phyloP scores from a whole-genome alignment of 1,140 invertebrate species.

The Penaeus chinensis region DNA sequence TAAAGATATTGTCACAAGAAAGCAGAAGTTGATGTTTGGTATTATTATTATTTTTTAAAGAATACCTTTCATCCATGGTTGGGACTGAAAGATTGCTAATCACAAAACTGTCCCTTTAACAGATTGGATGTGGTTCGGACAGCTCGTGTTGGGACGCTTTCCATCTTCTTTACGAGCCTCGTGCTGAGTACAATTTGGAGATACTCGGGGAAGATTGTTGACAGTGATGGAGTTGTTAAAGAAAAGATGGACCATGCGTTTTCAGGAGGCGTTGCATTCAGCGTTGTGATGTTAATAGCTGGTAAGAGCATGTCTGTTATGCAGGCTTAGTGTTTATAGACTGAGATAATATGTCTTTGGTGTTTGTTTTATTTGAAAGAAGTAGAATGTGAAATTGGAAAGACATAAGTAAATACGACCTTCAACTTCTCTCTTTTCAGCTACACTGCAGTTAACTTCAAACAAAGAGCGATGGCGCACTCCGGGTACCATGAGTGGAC shows the following conservation, averaged over 20 bases:
- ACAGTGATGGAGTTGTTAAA: neutral
- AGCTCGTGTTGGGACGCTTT: slow-evolving; percentile 40
- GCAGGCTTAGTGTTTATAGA: neutral
- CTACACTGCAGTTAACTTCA: slow-evolving; percentile 57
- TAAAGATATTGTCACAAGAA: too few species aligned
- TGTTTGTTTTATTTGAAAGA: neutral
- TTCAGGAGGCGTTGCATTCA: slow-evolving; percentile 52
- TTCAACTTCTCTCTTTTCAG: slow-evolving; percentile 10
- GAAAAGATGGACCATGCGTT: slow-evolving; percentile 47
- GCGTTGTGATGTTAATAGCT: slow-evolving; percentile 46
- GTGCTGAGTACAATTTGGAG: slow-evolving; percentile 39
- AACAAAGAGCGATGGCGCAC: slow-evolving; percentile 31
- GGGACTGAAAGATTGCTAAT: too few species aligned
- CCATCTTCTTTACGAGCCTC: slow-evolving; percentile 24
- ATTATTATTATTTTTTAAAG: too few species aligned
- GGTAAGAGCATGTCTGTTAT: slow-evolving; percentile 16
- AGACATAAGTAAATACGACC: neutral
- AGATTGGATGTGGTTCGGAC: slow-evolving; percentile 45
- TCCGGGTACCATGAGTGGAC: slow-evolving; percentile 18
- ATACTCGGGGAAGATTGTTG: slow-evolving; percentile 14
- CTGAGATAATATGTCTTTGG: too few species aligned
- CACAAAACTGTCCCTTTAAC: neutral
- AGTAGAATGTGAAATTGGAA: neutral
- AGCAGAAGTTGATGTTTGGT: too few species aligned
- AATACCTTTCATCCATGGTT: too few species aligned